Evolutionary conservation across 2,797 vertebrate genomes (phyloP), one percentile per base, ranked within the genome.

Genomic region (Enteromius fasciolatus): DNA sequence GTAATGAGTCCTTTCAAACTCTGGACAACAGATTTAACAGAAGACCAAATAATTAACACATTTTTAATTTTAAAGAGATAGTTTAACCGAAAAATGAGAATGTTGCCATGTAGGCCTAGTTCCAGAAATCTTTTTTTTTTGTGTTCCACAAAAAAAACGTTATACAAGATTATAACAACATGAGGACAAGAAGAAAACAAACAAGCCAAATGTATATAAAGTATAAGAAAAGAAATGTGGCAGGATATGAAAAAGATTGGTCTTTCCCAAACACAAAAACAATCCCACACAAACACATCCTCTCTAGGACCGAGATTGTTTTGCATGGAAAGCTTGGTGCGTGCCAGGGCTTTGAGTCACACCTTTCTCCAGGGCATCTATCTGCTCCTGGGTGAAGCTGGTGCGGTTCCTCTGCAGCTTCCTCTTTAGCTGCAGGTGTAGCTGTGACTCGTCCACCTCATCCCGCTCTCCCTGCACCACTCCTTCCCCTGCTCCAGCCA

Each of bases 281-380:
- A 64, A 33, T 48, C 10, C 18, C 17, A 64, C 5, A 63, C 75
- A 77, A 52, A 54, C 31, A 1, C 6, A 52, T 46, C 25, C 57
- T 46, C 28, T 78, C 12, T 12, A 50, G 31, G 69, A 68, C 50
- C 52, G 41, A 73, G 87, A 84, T 79, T 82, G 28, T 86, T 63
- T 48, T 31, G 69, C 33, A 63, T n/a, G 70, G 57, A 52, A n/a
- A 25, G 23, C 39, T 69, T 25, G 3, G 8, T 70, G 11, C 48
- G 28, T n/a, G 81, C 76, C 23, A 48, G 52, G 14, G 82, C 81
- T 87, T n/a, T 59, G 73, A 84, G 80, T 89, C 85, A 41, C 46
- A 96, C 96, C 96, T 96, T 95, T 97, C 92, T 97, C 96, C 90
- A 97, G 91, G 54, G 96, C 95, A 87, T 96, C 95, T 70, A 96